Base-by-base conservation (phyloP, 2,888 invertebrate species). In the Orthosia cruda region DNA sequence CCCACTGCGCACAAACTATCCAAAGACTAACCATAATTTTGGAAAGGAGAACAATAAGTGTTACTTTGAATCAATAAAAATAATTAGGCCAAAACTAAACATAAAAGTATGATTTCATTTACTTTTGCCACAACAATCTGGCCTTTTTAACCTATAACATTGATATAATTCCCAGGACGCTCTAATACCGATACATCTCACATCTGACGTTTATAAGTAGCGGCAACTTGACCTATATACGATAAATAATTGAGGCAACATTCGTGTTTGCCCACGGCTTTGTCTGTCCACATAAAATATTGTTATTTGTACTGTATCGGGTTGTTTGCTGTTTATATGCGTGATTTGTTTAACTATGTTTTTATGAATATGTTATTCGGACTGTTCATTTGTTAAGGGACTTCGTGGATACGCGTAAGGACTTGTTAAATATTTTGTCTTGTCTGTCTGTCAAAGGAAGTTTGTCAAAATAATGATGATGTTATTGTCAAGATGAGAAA, bases 151-250 rank as follows among this genome's bases (percentile, higher is more conserved):
- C 23, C 12, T 66, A 58, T 57, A 65, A 67, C 47, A 73, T 57
- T 54, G 49, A 69, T 74, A 67, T 61, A 58, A 81, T 70, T 74
- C 80, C 67, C 77, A n/a, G 23, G 65, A n/a, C 58, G 32, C 49
- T 40, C 12, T 62, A 54, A 67, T 58, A 26, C 65, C 59, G 50
- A 83, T 79, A 70, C 49, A 49, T 79, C 74, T 71, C 74, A 45
- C 11, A 57, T 63, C 55, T 62, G 82, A 75, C 83, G 45, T 71
- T 59, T 70, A 81, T 81, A 78, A 67, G 83, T 74, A 71, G 23
- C n/a, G 66, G n/a, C 73, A 54, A 63, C 23, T 83, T 74, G 81
- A 82, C 80, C 80, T 65, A 75, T 52, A 64, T 72, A 59, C 54
- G 64, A 71, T 71, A 83, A 64, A 83, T 79, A 83, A 59, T 61